phyloP scores from a whole-genome alignment of 2,888 invertebrate species.

The Thecocarcelia acutangulata region DNA sequence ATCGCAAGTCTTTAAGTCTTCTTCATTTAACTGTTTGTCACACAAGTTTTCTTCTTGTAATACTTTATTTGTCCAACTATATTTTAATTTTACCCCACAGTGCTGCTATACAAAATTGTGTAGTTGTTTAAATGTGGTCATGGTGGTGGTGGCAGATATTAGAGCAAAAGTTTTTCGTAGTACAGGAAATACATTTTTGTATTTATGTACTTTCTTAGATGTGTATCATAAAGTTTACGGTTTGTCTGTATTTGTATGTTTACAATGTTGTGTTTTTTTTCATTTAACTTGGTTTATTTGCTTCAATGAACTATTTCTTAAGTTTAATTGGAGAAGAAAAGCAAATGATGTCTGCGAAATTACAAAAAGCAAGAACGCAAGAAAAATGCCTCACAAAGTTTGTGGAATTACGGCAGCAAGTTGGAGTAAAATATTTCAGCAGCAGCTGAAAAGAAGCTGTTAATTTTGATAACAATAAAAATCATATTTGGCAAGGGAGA shows the following conservation, averaged over 20 bases:
- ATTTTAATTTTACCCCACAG: no score
- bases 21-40: no score
- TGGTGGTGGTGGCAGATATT: slow-evolving; percentile 27
- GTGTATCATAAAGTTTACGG: neutral
- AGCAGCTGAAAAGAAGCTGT: slow-evolving; percentile 43
- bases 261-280: slow-evolving; percentile 5
- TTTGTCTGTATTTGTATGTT: neutral
- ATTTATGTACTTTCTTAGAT: slow-evolving; percentile 1
- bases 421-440: neutral
- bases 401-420: neutral
- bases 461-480: slow-evolving; percentile 42
- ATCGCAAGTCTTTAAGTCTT: no score
- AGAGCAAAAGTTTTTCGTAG: slow-evolving; percentile 47
- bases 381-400: slow-evolving; percentile 6
- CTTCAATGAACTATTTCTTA: slow-evolving; percentile 66
- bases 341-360: slow-evolving; percentile 18
- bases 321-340: slow-evolving; percentile 63
- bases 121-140: slow-evolving; percentile 10
- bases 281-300: slow-evolving; percentile 53
- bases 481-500: neutral
- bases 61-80: no score
- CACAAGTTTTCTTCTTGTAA: neutral
- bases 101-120: neutral
- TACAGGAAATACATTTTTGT: slow-evolving; percentile 28
- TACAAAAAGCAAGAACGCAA: neutral